Conservation (phyloP, 1,140 invertebrate genomes). For the Bilobella aurantiaca region DNA sequence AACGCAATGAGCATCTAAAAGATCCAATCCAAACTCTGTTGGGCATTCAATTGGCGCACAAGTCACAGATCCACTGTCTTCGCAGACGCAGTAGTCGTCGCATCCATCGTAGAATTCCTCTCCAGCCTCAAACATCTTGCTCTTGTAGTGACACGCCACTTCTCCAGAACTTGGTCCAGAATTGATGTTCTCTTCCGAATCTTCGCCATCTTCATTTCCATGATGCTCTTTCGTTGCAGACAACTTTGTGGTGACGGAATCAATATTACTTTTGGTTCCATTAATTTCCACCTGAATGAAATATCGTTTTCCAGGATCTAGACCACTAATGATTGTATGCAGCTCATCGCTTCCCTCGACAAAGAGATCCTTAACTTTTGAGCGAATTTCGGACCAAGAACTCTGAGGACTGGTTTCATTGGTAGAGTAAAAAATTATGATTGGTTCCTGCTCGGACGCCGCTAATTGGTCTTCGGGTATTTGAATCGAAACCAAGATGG, state of each 20-base stretch:
- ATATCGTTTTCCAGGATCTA: conserved; percentile 24
- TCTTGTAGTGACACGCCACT: conserved; percentile 43
- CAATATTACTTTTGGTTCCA: conserved; percentile 24
- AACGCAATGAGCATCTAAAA: conserved; percentile 68
- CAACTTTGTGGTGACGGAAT: conserved; percentile 6
- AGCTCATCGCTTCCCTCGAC: conserved; percentile 26
- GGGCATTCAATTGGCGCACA: conserved; percentile 72
- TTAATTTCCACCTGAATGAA: conserved; percentile 28
- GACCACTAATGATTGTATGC: conserved; percentile 18
- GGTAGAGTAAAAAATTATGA: conserved; percentile 24
- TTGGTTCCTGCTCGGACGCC: conserved; percentile 10
- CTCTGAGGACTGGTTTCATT: conserved; percentile 6
- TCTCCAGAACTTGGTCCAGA: conserved; percentile 13
- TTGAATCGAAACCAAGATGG: conserved; percentile 21
- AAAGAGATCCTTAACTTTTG: conserved; percentile 25
- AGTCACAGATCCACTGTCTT: conserved; percentile 49
- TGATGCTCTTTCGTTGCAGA: not conserved
- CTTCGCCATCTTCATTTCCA: conserved; percentile 16
- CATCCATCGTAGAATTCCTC: conserved; percentile 64
- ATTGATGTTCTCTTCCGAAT: conserved; percentile 12
- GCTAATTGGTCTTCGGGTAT: conserved; percentile 24
- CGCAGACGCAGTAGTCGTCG: conserved; percentile 58
- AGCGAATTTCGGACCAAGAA: conserved; percentile 16
- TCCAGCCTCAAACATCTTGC: conserved; percentile 46
- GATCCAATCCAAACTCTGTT: conserved; percentile 65